Evolutionary conservation across 1,140 invertebrate species (phyloP).

Genomic region (Pseudachorutes palmiensis): DNA sequence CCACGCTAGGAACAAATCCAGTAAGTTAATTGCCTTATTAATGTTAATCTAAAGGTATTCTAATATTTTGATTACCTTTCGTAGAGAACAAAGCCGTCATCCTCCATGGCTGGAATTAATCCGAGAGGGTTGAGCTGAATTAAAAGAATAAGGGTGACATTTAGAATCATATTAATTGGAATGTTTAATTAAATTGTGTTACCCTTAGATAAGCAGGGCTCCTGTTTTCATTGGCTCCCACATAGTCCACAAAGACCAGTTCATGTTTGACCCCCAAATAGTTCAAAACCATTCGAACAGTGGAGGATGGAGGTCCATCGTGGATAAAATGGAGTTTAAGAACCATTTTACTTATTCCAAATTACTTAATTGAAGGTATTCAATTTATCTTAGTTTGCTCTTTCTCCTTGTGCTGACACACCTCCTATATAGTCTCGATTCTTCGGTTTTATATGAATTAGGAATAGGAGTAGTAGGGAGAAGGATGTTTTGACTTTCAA

Average conservation of each 20-base stretch:
- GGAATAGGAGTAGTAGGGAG: no score
- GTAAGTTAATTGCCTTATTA: neutral
- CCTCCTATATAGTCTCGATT: no score
- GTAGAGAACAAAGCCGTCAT: no score
- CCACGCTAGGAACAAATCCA: constrained; percentile 47
- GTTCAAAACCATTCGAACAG: constrained; percentile 56
- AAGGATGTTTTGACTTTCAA: no score
- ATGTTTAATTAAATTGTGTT: constrained; percentile 25
- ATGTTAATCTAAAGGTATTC: neutral
- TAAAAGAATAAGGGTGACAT: no score
- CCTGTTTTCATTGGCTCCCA: constrained; percentile 63
- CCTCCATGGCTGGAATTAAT: no score
- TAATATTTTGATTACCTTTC: neutral
- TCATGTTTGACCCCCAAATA: constrained; percentile 54
- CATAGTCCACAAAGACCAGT: constrained; percentile 57
- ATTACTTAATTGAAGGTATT: no score
- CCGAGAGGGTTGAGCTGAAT: no score
- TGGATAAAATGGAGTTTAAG: constrained; percentile 51
- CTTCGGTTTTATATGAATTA: no score
- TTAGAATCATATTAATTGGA: no score
- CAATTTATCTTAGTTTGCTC: no score
- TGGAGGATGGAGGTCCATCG: constrained; percentile 63
- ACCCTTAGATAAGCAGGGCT: constrained; percentile 59
- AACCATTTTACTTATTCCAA: neutral
- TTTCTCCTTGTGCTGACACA: no score